Evolutionary conservation across 2,113 vertebrate species (phyloP).

Genomic region (Siniperca knerii): DNA sequence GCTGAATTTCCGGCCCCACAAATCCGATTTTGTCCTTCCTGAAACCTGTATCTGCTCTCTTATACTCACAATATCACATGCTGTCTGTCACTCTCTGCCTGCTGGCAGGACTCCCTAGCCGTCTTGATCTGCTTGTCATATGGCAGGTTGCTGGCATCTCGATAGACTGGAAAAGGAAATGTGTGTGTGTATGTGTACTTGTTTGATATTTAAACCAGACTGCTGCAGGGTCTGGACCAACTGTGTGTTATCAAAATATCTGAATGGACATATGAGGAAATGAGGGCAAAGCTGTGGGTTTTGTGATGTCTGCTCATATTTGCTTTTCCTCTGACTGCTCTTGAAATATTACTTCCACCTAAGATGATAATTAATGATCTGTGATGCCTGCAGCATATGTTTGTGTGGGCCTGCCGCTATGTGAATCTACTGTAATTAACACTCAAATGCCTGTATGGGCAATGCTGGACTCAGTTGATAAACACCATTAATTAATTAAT

Average conservation of each 20-base stretch:
- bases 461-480: neutral
- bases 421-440: constrained; percentile 1
- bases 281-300: constrained; percentile 42
- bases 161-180: constrained; percentile 16
- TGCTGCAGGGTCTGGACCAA: constrained; percentile 35
- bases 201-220: constrained; percentile 65
- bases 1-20: neutral
- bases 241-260: constrained; percentile 71
- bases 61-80: constrained; percentile 9
- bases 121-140: constrained; percentile 19
- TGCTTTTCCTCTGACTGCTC: neutral
- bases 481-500: constrained; percentile 42
- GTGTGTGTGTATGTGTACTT: constrained; percentile 25
- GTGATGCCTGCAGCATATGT: neutral
- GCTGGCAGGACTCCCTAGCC: constrained; percentile 19
- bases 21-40: constrained; percentile 4
- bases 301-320: neutral
- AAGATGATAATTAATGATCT: neutral
- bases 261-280: constrained; percentile 25
- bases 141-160: constrained; percentile 2
- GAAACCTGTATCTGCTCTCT: constrained; percentile 2
- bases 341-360: neutral
- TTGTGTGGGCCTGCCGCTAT: neutral
- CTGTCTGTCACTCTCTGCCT: constrained; percentile 27
- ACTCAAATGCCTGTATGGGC: neutral